Evolutionary conservation across 2,113 vertebrate species (phyloP).

Genomic region (Australoheros scitulus): DNA sequence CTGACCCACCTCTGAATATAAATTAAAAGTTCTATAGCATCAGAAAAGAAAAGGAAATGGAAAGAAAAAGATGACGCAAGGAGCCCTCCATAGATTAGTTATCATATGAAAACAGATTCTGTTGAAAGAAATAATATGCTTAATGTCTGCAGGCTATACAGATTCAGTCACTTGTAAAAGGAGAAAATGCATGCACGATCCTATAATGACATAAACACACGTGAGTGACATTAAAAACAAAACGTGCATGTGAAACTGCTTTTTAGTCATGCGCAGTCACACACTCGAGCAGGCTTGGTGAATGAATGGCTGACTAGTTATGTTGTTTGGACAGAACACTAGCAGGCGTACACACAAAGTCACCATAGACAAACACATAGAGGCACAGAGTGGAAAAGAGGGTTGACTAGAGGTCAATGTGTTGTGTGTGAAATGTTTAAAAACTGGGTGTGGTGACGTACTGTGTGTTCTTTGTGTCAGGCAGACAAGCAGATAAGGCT

Average conservation of each 20-base stretch:
- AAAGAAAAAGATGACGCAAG: slow-evolving; percentile 10
- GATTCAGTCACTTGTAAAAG: slow-evolving; percentile 24
- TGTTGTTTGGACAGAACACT: slow-evolving; percentile 22
- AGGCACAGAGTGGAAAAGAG: slow-evolving; percentile 19
- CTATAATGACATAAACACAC: slow-evolving; percentile 17
- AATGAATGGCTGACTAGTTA: slow-evolving; percentile 51
- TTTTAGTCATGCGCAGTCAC: slow-evolving; percentile 23
- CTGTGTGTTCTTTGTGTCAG: slow-evolving; percentile 34
- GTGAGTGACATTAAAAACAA: slow-evolving; percentile 34
- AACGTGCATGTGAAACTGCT: slow-evolving; percentile 6
- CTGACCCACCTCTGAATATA: slow-evolving; percentile 9
- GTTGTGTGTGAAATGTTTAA: slow-evolving; percentile 44
- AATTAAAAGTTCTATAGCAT: background rate
- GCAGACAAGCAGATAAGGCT: slow-evolving; percentile 16
- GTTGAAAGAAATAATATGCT: background rate
- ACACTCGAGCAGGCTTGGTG: slow-evolving; percentile 10
- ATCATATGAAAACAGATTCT: background rate
- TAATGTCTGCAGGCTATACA: slow-evolving; percentile 14
- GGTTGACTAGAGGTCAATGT: slow-evolving; percentile 45
- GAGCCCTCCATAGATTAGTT: background rate
- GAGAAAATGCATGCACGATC: slow-evolving; percentile 8
- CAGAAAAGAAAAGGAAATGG: background rate
- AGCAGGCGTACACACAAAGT: slow-evolving; percentile 9
- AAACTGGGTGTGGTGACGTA: slow-evolving; percentile 47
- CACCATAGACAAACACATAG: slow-evolving; percentile 19